These are phyloP conservation scores for Agapornis roseicollis DNA, from an alignment of 2,113 vertebrate genomes.

Conservation along the genomic window DNA sequence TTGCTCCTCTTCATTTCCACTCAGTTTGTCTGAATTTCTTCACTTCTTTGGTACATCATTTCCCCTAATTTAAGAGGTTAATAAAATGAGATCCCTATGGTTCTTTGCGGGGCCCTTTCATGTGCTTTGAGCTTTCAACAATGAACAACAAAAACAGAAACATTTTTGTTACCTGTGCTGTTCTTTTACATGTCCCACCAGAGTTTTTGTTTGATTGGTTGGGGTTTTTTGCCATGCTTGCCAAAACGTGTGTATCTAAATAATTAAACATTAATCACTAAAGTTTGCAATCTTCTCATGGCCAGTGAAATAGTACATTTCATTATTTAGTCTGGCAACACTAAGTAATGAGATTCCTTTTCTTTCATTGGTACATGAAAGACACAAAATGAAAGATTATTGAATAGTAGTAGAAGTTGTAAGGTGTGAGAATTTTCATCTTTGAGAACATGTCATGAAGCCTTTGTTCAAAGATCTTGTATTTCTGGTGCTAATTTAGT, in stretches of 20 bases:
- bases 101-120: background rate
- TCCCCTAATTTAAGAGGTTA: background rate
- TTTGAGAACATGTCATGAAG: background rate
- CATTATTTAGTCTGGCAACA: background rate
- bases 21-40: conserved; percentile 29
- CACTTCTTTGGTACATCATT: conserved; percentile 33
- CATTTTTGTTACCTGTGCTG: background rate
- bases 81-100: background rate
- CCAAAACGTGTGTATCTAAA: background rate
- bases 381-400: background rate
- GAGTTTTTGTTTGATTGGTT: background rate
- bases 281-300: background rate
- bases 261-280: background rate
- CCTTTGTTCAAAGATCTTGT: background rate
- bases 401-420: background rate
- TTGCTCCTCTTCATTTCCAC: conserved; percentile 12
- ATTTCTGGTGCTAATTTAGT: conserved; percentile 36
- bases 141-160: background rate
- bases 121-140: background rate
- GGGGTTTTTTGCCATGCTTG: background rate
- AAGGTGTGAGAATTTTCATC: background rate
- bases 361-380: background rate
- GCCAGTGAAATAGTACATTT: background rate
- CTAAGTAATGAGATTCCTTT: background rate
- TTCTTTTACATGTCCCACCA: background rate